Conservation (phyloP, 1,140 invertebrate species). For the Atta colombica region DNA sequence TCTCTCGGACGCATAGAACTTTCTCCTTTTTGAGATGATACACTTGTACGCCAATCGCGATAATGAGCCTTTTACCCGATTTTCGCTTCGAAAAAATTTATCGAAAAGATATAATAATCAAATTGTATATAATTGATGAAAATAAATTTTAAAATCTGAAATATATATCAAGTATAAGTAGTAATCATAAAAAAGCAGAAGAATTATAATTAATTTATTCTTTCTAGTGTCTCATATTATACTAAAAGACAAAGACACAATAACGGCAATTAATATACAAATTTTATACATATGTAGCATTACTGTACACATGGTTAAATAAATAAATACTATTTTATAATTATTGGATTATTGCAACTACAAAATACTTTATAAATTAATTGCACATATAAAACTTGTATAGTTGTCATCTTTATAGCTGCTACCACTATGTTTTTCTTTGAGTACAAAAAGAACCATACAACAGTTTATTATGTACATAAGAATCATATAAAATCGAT, state of each 20-base stretch:
- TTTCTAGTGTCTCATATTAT: background rate
- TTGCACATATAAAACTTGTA: no score
- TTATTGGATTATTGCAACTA: no score
- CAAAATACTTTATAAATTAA: no score
- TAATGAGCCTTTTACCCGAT: conserved; percentile 38
- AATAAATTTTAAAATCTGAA: background rate
- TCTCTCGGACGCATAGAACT: conserved; percentile 37
- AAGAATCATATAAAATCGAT: conserved; percentile 12
- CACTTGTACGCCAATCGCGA: background rate
- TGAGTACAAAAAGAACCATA: background rate
- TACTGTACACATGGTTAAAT: no score
- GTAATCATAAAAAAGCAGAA: background rate
- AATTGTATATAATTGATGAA: conserved; percentile 18
- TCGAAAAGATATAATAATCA: conserved; percentile 26
- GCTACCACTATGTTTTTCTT: no score
- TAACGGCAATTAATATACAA: no score
- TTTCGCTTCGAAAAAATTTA: conserved; percentile 19
- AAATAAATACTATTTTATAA: no score
- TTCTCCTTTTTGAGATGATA: conserved; percentile 13
- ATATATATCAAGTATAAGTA: background rate
- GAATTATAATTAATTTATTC: conserved; percentile 1
- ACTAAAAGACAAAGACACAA: no score
- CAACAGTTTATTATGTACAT: background rate
- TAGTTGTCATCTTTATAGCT: no score
- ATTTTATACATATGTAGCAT: no score